phyloP scores from a whole-genome alignment of 2,888 invertebrate genomes.

The Agrotis exclamationis region DNA sequence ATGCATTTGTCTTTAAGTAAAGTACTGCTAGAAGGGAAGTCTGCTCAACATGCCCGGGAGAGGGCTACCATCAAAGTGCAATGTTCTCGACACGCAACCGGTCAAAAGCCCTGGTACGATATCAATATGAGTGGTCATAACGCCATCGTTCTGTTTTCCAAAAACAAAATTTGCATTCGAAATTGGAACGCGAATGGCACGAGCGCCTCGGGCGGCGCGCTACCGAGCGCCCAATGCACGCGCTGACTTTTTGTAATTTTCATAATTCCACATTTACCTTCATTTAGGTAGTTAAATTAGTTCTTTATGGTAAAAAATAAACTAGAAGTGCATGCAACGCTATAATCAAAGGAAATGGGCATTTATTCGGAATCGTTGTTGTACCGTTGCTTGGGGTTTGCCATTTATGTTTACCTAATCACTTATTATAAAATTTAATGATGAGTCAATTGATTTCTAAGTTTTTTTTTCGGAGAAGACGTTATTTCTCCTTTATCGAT shows the following conservation, averaged over 20 bases:
- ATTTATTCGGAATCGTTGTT: constrained; percentile 63
- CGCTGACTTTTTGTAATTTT: constrained; percentile 73
- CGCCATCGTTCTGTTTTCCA: constrained; percentile 74
- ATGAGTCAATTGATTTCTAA: constrained; percentile 43
- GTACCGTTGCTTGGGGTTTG: constrained; percentile 41
- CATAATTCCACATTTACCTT: constrained; percentile 76
- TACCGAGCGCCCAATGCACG: constrained; percentile 81
- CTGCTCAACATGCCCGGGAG: constrained; percentile 61
- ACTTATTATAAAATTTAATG: constrained; percentile 47
- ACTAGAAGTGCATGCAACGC: constrained; percentile 63
- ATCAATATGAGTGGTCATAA: constrained; percentile 73
- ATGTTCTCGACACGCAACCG: constrained; percentile 80
- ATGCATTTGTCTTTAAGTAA: constrained; percentile 6
- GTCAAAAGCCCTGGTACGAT: constrained; percentile 76
- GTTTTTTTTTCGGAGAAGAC: constrained; percentile 28
- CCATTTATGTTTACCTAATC: constrained; percentile 34
- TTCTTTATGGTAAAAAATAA: constrained; percentile 64
- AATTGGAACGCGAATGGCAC: constrained; percentile 88
- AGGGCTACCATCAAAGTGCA: constrained; percentile 75
- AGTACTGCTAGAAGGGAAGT: constrained; percentile 47
- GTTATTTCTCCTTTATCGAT: constrained; percentile 12
- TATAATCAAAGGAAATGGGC: constrained; percentile 73
- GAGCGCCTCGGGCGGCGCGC: constrained; percentile 87
- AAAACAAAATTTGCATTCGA: constrained; percentile 86
- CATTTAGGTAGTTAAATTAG: constrained; percentile 67